Percentiles rank a stretch among this genome's conserved stretches.
phyloP scores from a whole-genome alignment of 2,797 vertebrate species.

The Sebastes hubbsi region DNA sequence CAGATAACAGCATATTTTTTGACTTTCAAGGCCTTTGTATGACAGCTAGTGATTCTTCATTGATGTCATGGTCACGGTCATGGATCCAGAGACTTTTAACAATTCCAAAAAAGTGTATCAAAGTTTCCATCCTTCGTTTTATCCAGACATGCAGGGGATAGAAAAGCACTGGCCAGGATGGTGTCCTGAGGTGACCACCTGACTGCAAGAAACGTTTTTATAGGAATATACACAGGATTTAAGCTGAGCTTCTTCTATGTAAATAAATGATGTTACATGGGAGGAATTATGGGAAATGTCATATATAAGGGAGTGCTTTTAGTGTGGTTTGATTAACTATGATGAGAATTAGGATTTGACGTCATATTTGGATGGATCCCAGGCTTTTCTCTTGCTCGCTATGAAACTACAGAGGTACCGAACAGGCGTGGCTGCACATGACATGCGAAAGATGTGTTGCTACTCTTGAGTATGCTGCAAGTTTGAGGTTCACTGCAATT shows the following conservation, averaged over 20 bases:
- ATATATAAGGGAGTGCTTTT: neutral
- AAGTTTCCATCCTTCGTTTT: neutral
- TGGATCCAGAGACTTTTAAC: neutral
- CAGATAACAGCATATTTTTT: neutral
- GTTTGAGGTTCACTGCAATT: neutral
- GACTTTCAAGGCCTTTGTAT: neutral
- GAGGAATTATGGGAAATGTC: neutral
- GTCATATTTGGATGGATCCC: neutral
- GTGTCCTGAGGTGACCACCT: neutral
- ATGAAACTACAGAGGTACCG: neutral
- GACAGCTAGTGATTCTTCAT: constrained; percentile 1
- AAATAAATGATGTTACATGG: neutral
- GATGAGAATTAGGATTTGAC: neutral
- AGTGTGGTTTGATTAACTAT: neutral
- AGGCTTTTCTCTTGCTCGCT: neutral
- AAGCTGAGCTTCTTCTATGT: neutral
- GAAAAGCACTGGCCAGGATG: neutral
- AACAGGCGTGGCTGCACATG: neutral
- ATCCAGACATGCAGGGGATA: neutral
- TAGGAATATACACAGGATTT: no score
- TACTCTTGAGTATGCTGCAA: neutral
- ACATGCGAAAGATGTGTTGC: neutral
- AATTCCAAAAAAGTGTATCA: neutral
- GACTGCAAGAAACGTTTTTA: neutral
- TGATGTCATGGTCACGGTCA: neutral